Evolutionary conservation across 1,140 invertebrate species (phyloP), one percentile per base, ranked within the genome.

Genomic region (Euschistus heros): DNA sequence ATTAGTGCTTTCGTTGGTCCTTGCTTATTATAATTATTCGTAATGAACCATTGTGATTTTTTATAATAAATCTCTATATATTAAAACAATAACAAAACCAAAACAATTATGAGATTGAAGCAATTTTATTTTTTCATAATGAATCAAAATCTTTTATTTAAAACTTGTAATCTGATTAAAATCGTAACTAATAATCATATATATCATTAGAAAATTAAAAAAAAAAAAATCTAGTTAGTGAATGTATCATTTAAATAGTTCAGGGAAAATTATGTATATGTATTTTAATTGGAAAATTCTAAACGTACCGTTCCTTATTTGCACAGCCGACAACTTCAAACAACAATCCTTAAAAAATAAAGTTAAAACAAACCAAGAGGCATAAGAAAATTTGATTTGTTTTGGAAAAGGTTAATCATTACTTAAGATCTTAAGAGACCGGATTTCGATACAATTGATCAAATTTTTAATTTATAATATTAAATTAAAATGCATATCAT

Each of bases 231-330:
- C 17, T 10, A 8, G 7, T 27, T 57, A 61, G 59, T 61, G 59
- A 61, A 61, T 61, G 59, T 15, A 61, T 61, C 59, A 61, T 61
- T 61, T 8, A 18, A 50, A 18, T 20, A 50, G 47, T 50, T 50
- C 3, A 50, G 22, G n/a, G n/a, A 17, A 50, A 18, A 47, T 3
- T 47, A 20, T n/a, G 15, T 13, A 47, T n/a, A 47, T 47, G 46
- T 47, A 15, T 47, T 47, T 6, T 47, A 17, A 47, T 20, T n/a
- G 15, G 14, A n/a, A 47, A 20, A 20, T 50, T 50, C 47, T 50
- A 20, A 18, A 37, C 33, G 10, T 37, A 13, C 33, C 33, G 13
- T 37, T 37, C 33, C 33, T 50, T 50, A 50, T 20, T 22, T 7
- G 47, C n/a, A 50, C n/a, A 50, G 47, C 47, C 47, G 22, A 50